phyloP scores from a whole-genome alignment of 2,113 vertebrate species.

The Gopherus flavomarginatus region DNA sequence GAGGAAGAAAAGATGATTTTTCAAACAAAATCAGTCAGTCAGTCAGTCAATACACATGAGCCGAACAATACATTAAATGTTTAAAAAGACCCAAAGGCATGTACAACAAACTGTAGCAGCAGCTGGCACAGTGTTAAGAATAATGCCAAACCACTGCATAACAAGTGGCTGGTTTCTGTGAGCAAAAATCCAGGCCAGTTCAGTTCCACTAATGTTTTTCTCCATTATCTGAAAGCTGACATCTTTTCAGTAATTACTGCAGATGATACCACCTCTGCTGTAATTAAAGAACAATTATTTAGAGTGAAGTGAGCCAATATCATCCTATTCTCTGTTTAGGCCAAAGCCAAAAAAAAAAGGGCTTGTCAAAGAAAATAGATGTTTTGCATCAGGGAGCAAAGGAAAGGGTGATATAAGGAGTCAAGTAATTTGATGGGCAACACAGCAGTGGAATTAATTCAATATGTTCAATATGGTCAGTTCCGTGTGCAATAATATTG shows the following conservation, averaged over 20 bases:
- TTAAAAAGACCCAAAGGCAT: not conserved
- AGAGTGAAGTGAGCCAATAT: constrained; percentile 82
- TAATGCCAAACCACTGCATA: constrained; percentile 11
- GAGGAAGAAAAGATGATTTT: not conserved
- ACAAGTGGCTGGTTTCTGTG: not conserved
- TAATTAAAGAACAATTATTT: constrained; percentile 91
- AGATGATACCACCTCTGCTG: constrained; percentile 85
- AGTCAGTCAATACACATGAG: not conserved
- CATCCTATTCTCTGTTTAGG: constrained; percentile 79
- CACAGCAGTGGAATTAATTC: constrained; percentile 57
- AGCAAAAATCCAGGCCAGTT: constrained; percentile 48
- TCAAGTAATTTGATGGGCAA: constrained; percentile 66
- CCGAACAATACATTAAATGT: not conserved
- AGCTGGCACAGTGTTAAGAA: not conserved
- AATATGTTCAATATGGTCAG: constrained; percentile 70
- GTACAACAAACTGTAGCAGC: constrained; percentile 21
- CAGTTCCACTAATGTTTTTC: constrained; percentile 75
- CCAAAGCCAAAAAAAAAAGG: constrained; percentile 74
- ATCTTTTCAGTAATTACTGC: constrained; percentile 86
- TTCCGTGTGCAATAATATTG: constrained; percentile 50
- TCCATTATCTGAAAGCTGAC: constrained; percentile 82
- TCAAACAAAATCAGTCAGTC: not conserved
- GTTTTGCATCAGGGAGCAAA: constrained; percentile 77
- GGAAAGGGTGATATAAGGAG: constrained; percentile 55
- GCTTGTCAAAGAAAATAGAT: constrained; percentile 85